Evolutionary conservation across 2,888 invertebrate genomes (phyloP), one percentile per base, ranked within the genome.

Genomic region (Aquatica leii): DNA sequence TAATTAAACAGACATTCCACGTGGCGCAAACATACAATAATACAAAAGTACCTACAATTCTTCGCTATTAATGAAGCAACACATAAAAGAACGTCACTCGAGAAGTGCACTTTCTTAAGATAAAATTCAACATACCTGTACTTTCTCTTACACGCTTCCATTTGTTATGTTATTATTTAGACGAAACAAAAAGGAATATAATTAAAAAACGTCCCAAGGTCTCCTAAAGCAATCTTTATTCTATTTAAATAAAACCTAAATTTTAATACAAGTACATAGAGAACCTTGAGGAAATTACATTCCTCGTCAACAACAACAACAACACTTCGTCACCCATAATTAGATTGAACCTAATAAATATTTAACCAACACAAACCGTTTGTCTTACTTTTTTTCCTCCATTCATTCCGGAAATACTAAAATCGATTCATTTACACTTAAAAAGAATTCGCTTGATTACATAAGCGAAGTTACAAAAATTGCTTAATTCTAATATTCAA

Each of bases 241-340:
- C 54, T 59, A 63, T 54, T 55, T 49, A 63, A 56, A 60, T 60
- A 60, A 64, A 64, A 56, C 60, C 59, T 63, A 63, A 56, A 20
- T 52, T 41, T 49, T 54, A 63, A 59, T 31, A 48, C 50, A 59
- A 54, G 43, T 55, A 59, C 35, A 52, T 52, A 55, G 59, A 54
- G 54, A 54, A 60, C 49, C 48, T 55, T 41, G 52, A 52, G 52
- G 52, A 57, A 58, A 58, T 34, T 59, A 59, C 14, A 55, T 63
- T 63, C 63, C 54, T 54, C 59, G 11, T 43, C 14, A 35, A 21
- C 17, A 63, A n/a, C 57, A 52, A 43, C 43, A 53, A 15, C 43
- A 34, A 14, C 11, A 59, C 3, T 21, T 15, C 9, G 51, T 34
- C 51, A 52, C 31, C 12, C 46, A 40, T 41, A 51, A 21, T 34